Percentiles rank a stretch among this genome's conserved stretches.
phyloP scores from a whole-genome alignment of 1,140 invertebrate genomes.

The Pseudomyrmex flavicornis region DNA sequence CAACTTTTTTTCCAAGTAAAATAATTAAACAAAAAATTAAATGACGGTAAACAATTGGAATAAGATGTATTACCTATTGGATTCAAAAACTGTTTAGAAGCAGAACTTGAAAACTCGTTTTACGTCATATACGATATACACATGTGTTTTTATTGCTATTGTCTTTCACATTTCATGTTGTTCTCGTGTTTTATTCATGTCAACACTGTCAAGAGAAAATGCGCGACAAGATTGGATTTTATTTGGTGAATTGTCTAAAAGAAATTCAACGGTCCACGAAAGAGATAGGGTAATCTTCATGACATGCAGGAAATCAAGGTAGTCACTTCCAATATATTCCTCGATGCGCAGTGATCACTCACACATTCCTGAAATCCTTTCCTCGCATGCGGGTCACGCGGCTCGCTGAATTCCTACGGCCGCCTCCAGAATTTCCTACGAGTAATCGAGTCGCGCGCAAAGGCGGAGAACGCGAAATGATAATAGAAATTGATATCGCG shows the following conservation, averaged over 20 bases:
- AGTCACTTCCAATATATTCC: conserved; percentile 68
- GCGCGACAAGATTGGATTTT: conserved; percentile 48
- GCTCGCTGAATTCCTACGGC: conserved; percentile 46
- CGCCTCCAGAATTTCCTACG: conserved; percentile 63
- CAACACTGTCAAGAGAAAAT: conserved; percentile 16
- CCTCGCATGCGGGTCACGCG: conserved; percentile 60
- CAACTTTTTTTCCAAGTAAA: too few relatives aligned
- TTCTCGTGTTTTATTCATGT: conserved; percentile 50
- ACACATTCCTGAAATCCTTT: conserved; percentile 70
- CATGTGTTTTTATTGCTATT: conserved; percentile 40
- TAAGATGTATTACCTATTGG: not conserved
- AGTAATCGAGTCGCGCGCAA: conserved; percentile 59
- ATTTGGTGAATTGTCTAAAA: conserved; percentile 65
- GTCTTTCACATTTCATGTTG: conserved; percentile 41
- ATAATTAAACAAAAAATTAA: conserved; percentile 12
- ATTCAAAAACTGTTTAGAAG: not conserved
- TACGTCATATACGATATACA: not conserved
- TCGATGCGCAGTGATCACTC: conserved; percentile 58
- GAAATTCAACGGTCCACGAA: conserved; percentile 69
- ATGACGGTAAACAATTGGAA: not conserved
- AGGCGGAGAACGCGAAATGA: conserved; percentile 24
- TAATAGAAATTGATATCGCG: conserved; percentile 57
- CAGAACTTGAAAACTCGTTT: conserved; percentile 6
- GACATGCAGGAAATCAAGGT: conserved; percentile 68
- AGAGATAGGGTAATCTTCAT: conserved; percentile 69